A percentile compares a stretch with the other conserved stretches of the same genome.
Conservation (phyloP, 2,888 invertebrate genomes). For the Eupeodes luniger region DNA sequence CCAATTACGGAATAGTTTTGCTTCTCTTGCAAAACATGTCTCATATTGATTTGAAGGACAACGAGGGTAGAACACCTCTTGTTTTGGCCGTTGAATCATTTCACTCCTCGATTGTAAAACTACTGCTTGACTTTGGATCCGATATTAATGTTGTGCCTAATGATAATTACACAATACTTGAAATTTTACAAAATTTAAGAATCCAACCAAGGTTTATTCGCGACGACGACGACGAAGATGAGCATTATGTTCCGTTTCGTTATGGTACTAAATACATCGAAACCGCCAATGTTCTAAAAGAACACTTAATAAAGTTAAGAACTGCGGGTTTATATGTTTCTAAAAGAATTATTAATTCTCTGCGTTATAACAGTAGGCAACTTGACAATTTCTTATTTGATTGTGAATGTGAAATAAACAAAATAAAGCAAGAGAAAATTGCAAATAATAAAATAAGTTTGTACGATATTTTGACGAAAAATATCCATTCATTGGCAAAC, state of each 20-base stretch:
- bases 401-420: neutral
- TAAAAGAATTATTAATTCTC: too few relatives aligned
- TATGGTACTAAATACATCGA: too few relatives aligned
- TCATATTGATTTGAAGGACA: neutral
- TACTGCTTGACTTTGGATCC: neutral
- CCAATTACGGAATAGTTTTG: neutral
- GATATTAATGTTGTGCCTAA: constrained; percentile 10
- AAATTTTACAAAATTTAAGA: neutral
- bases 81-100: neutral
- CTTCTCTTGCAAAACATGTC: neutral
- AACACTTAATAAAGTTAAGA: neutral
- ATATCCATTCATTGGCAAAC: neutral
- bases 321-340: neutral
- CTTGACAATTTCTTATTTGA: neutral
- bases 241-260: too few relatives aligned
- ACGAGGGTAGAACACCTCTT: neutral
- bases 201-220: too few relatives aligned
- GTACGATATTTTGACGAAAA: constrained; percentile 16
- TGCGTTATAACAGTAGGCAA: fast-evolving
- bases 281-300: neutral
- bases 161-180: neutral
- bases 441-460: neutral
- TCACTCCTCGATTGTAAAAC: neutral
- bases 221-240: too few relatives aligned
- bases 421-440: neutral